These are phyloP conservation scores for Nomada fucata DNA, from an alignment of 2,888 invertebrate genomes.

Conservation along the genomic window DNA sequence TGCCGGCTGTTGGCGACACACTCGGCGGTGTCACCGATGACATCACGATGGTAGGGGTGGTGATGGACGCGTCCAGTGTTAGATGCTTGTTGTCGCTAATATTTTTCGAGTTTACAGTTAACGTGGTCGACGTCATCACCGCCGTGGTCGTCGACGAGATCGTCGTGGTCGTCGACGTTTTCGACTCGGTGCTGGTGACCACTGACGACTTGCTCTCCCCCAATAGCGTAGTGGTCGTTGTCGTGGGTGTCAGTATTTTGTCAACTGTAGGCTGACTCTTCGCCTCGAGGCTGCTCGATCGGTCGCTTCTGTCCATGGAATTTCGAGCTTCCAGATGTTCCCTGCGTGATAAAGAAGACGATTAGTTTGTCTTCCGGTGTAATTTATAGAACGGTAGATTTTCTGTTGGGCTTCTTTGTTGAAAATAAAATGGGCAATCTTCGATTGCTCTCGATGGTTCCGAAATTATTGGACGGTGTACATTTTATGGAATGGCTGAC, in stretches of 20 bases:
- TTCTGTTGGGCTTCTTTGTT: too few species aligned
- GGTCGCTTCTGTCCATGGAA: conserved; percentile 74
- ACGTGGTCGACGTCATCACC: conserved; percentile 76
- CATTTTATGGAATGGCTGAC: too few species aligned
- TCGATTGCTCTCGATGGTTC: too few species aligned
- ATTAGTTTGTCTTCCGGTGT: too few species aligned
- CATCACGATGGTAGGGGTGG: conserved; percentile 91
- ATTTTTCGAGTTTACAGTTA: conserved; percentile 62
- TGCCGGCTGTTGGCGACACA: conserved; percentile 89
- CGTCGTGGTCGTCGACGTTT: conserved; percentile 69
- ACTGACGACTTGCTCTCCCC: conserved; percentile 57
- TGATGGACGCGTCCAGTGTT: conserved; percentile 77
- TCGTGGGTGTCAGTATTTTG: conserved; percentile 85
- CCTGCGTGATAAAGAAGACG: conserved; percentile 58
- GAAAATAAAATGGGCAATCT: too few species aligned
- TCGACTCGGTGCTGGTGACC: conserved; percentile 1
- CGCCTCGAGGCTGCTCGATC: conserved; percentile 70
- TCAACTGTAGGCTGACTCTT: conserved; percentile 59
- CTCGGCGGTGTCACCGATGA: conserved; percentile 94
- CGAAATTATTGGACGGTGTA: too few species aligned
- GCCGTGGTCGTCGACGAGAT: conserved; percentile 70
- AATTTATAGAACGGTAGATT: too few species aligned
- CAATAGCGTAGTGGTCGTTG: conserved; percentile 82
- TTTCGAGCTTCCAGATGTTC: conserved; percentile 80
- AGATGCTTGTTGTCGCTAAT: conserved; percentile 61